A percentile compares a stretch with the other conserved stretches of the same genome.
Evolutionary conservation across 2,797 vertebrate genomes (phyloP).

Genomic region (Phrynocephalus forsythii): DNA sequence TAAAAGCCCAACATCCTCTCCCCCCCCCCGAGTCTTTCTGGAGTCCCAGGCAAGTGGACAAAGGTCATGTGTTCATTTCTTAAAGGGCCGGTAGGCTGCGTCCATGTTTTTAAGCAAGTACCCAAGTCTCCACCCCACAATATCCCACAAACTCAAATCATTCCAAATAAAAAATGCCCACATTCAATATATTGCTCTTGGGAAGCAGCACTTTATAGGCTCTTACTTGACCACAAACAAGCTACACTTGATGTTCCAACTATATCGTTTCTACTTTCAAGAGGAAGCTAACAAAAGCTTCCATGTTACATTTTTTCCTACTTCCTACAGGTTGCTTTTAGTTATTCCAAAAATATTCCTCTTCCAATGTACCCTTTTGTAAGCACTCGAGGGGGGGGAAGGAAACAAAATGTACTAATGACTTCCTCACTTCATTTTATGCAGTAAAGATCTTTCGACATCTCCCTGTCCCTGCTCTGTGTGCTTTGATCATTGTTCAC

Average conservation of each 20-base stretch:
- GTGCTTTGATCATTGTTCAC: background rate
- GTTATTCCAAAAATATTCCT: slow-evolving; percentile 41
- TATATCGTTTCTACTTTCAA: background rate
- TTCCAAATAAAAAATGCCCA: background rate
- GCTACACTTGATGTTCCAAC: background rate
- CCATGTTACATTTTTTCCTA: slow-evolving; percentile 16
- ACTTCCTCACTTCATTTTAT: slow-evolving; percentile 2
- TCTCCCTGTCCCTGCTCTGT: background rate
- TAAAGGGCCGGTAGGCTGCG: background rate
- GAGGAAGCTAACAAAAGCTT: slow-evolving; percentile 40
- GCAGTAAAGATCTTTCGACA: background rate
- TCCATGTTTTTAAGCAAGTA: background rate
- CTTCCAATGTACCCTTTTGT: slow-evolving; percentile 35
- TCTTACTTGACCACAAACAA: background rate
- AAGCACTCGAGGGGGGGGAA: background rate
- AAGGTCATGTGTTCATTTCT: background rate
- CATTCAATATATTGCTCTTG: background rate
- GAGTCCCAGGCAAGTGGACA: background rate
- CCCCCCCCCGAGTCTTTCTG: background rate
- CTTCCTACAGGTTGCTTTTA: background rate
- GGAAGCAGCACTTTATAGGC: background rate
- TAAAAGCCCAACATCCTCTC: too few species aligned
- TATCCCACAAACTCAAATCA: background rate
- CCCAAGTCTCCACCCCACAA: background rate
- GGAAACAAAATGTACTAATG: background rate